Evolutionary conservation across 2,797 vertebrate species (phyloP).

Genomic region (Chiropotes sagulatus): DNA sequence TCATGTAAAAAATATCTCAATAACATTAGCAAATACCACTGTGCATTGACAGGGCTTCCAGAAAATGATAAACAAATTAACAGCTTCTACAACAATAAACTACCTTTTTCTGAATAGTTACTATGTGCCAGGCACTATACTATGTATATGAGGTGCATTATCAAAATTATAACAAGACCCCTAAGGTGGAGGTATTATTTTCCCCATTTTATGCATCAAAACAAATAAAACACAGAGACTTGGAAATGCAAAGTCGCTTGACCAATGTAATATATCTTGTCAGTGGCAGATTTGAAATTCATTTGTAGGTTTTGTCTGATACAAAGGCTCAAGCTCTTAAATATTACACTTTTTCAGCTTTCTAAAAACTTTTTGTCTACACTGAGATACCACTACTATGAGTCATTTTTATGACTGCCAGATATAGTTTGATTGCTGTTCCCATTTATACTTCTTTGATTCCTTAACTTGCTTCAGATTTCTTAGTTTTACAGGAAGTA

Average conservation of each 20-base stretch:
- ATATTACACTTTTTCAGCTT: not conserved
- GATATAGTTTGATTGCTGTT: not conserved
- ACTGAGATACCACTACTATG: not conserved
- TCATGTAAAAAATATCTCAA: not conserved
- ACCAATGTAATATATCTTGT: not conserved
- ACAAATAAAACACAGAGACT: not conserved
- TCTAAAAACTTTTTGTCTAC: not conserved
- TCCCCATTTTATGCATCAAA: not conserved
- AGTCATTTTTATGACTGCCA: not conserved
- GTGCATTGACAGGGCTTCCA: not conserved
- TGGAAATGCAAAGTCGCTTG: not conserved
- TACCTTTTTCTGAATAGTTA: not conserved
- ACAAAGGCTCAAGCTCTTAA: not conserved
- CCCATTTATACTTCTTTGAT: not conserved
- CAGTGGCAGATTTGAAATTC: not conserved
- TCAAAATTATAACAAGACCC: conserved; percentile 21
- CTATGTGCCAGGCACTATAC: not conserved
- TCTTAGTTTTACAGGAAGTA: not conserved
- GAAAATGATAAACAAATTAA: not conserved
- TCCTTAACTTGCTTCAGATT: not conserved
- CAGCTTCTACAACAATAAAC: not conserved
- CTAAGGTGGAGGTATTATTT: not conserved
- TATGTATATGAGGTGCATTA: not conserved
- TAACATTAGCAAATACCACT: not conserved
- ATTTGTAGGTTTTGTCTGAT: not conserved